Conservation (phyloP, 2,797 vertebrate species). For the Danio albolineatus region DNA sequence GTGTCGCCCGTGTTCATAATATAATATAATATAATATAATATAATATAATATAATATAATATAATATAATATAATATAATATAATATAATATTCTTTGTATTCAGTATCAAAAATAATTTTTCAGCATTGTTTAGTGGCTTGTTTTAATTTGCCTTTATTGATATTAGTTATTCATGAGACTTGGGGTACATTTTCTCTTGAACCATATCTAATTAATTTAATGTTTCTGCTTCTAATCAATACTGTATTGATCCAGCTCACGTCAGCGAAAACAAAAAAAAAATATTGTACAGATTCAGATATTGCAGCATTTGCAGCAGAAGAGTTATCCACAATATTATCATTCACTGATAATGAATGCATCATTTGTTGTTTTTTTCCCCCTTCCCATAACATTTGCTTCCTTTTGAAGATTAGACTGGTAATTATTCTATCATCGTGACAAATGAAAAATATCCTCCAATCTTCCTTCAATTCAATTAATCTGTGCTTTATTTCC, state of each 20-base stretch:
- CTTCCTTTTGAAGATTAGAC: conserved; percentile 59
- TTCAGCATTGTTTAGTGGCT: neutral
- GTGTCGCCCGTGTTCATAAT: too few relatives aligned
- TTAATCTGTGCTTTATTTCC: conserved; percentile 60
- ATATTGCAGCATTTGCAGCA: neutral
- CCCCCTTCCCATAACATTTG: conserved; percentile 57
- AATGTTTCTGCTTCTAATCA: conserved; percentile 40
- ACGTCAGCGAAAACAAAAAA: conserved; percentile 15
- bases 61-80: neutral
- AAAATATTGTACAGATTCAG: conserved; percentile 1
- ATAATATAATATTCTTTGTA: too few relatives aligned
- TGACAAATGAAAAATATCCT: conserved; percentile 62
- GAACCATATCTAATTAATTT: conserved; percentile 24
- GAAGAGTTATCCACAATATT: conserved; percentile 35
- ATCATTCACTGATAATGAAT: conserved; percentile 49
- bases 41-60: neutral
- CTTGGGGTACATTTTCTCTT: conserved; percentile 18
- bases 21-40: neutral
- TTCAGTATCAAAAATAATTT: neutral
- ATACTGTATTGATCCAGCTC: conserved; percentile 20
- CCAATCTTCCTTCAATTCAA: conserved; percentile 58
- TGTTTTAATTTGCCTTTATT: conserved; percentile 24
- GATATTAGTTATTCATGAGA: conserved; percentile 16
- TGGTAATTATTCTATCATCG: conserved; percentile 61
- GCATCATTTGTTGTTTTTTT: conserved; percentile 22